Base-by-base conservation (phyloP, 1,140 invertebrate genomes). In the Zophobas atratus region DNA sequence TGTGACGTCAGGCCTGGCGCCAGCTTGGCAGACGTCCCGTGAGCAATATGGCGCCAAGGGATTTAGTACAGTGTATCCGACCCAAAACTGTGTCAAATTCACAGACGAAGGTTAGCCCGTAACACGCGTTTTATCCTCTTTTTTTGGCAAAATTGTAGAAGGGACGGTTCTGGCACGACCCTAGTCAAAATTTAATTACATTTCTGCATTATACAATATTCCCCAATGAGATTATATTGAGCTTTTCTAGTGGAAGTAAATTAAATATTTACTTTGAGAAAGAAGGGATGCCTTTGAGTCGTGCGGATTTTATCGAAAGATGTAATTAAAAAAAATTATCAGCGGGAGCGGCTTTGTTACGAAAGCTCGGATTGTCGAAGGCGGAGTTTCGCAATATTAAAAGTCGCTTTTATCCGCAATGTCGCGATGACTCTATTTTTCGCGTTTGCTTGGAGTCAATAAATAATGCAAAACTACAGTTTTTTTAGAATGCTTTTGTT, bases 1-100 rank as follows among this genome's bases (percentile, higher is more conserved):
- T 53, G 49, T 73, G 71, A 73, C 71, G 71, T 73, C 38, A 38
- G 43, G 20, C 20, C 4, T 55, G 71, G 71, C 71, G 71, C 71
- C 71, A 73, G 71, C 71, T 73, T 73, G 71, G 71, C 71, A 73
- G 71, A 73, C 71, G 71, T 67, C 71, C 55, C 49, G 71, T 72
- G 70, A 8, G 48, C 71, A 73, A 73, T 56, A 73, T 73, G 71
- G 71, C 71, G 71, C 71, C 71, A 41, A 49, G 38, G 32, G 57
- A 39, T 63, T 36, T 63, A 67, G 1, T 67, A 2, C 2, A 43
- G 36, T 43, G 38, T 43, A n/a, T 20, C n/a, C 6, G 43, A 38
- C 60, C 38, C 38, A 43, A 67, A 41, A 67, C n/a, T 43, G 39
- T 67, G 60, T 67, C 60, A 67, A 67, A 67, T 67, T 67, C 38